phyloP scores from a whole-genome alignment of 1,140 invertebrate genomes.

The Rhagoletis zephyria region DNA sequence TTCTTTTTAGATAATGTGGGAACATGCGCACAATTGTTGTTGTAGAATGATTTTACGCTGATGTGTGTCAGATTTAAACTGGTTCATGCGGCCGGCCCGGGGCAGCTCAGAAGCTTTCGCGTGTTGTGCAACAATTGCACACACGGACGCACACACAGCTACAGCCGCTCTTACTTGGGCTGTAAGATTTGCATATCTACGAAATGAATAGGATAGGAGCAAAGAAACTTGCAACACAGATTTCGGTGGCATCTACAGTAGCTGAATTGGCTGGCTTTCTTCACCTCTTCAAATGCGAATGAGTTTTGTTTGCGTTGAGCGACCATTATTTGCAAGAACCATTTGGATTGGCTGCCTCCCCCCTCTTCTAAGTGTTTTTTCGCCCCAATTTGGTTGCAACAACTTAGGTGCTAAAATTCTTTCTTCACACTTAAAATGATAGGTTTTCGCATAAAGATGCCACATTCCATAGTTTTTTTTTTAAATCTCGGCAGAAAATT shows the following conservation, averaged over 20 bases:
- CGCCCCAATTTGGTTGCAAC: neutral
- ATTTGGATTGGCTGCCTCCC: neutral
- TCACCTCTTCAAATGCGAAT: neutral
- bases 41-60: neutral
- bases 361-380: neutral
- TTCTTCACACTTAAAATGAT: neutral
- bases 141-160: neutral
- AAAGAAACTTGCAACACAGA: neutral
- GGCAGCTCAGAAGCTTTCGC: neutral
- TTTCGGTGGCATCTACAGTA: slow-evolving; percentile 9
- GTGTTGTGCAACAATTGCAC: neutral
- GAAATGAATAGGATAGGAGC: neutral
- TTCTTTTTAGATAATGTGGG: neutral
- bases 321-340: neutral
- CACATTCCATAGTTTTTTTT: neutral
- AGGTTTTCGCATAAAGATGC: neutral
- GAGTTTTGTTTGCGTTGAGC: neutral
- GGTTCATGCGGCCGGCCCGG: neutral
- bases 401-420: neutral
- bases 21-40: neutral
- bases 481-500: neutral
- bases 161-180: neutral
- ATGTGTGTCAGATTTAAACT: neutral
- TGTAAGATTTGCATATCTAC: neutral
- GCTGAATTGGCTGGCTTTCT: neutral